These are phyloP conservation scores for Rhinatrema bivittatum DNA, from an alignment of 2,797 vertebrate genomes.

Conservation along the genomic window DNA sequence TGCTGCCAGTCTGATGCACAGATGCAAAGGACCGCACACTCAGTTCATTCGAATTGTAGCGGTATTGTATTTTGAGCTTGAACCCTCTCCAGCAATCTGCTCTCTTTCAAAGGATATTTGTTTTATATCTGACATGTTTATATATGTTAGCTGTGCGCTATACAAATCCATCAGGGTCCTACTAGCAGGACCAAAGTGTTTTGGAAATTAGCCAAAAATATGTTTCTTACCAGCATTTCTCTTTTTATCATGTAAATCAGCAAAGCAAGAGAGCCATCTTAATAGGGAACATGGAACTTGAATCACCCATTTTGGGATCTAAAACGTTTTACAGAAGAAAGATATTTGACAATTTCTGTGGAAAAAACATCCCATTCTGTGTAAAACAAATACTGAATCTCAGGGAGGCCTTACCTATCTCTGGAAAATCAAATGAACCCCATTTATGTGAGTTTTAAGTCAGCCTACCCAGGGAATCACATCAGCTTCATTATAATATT, in stretches of 20 bases:
- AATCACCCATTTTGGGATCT: too few species aligned
- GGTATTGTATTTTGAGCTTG: constrained; percentile 16
- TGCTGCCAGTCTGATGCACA: constrained; percentile 11
- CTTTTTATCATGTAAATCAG: constrained; percentile 25
- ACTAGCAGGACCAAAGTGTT: constrained; percentile 15
- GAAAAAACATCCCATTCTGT: too few species aligned
- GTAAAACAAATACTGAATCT: too few species aligned
- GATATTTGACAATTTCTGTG: too few species aligned
- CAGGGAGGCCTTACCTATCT: too few species aligned
- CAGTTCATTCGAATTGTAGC: constrained; percentile 24
- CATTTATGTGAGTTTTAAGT: too few species aligned
- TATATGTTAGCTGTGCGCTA: constrained; percentile 48
- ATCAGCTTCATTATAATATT: too few species aligned
- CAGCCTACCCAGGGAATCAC: too few species aligned
- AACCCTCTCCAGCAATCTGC: constrained; percentile 36
- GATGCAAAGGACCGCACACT: constrained; percentile 38
- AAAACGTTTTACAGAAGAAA: background rate
- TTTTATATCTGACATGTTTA: constrained; percentile 55
- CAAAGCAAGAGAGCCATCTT: too few species aligned
- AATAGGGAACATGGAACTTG: too few species aligned
- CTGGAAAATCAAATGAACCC: too few species aligned
- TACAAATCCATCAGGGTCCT: constrained; percentile 49
- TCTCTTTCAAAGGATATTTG: constrained; percentile 46
- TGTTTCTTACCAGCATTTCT: constrained; percentile 19
- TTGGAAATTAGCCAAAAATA: constrained; percentile 28